These are phyloP conservation scores for Cephus spinipes DNA, from an alignment of 2,888 invertebrate species.

Conservation along the genomic window DNA sequence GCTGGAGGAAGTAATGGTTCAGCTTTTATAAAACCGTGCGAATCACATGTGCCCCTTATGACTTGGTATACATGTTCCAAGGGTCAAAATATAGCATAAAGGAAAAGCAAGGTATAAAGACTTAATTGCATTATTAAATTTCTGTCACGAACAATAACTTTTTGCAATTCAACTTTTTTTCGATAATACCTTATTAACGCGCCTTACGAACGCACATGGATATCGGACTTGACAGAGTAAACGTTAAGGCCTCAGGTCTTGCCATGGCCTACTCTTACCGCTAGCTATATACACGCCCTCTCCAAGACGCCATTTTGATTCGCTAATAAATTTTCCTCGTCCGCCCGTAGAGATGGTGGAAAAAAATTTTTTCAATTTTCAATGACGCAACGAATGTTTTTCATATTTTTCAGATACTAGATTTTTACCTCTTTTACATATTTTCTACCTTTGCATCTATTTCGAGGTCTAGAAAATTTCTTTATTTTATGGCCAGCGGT, in stretches of 20 bases:
- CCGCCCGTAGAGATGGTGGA: not conserved
- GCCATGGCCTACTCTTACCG: conserved; percentile 21
- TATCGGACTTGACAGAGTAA: not conserved
- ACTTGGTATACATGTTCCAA: not conserved
- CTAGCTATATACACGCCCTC: conserved; percentile 9
- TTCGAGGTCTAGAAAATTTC: not conserved
- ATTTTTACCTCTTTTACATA: not conserved
- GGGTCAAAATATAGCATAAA: too few species aligned
- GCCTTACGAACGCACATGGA: not conserved
- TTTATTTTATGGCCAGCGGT: not conserved
- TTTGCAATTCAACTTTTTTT: not conserved
- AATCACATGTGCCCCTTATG: not conserved
- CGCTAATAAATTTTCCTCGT: not conserved
- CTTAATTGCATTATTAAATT: not conserved
- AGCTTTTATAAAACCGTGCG: too few species aligned
- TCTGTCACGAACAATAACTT: not conserved
- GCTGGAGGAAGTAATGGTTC: not conserved
- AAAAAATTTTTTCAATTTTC: too few species aligned
- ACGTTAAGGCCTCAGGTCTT: conserved; percentile 10
- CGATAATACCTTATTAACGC: not conserved
- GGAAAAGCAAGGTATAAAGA: not conserved
- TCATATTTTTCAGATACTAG: not conserved
- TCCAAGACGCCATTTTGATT: not conserved
- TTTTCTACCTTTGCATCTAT: not conserved
- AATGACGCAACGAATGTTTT: too few species aligned